Percentiles rank a stretch among this genome's conserved stretches.
phyloP scores from a whole-genome alignment of 1,140 invertebrate genomes.

The Dreissena polymorpha region DNA sequence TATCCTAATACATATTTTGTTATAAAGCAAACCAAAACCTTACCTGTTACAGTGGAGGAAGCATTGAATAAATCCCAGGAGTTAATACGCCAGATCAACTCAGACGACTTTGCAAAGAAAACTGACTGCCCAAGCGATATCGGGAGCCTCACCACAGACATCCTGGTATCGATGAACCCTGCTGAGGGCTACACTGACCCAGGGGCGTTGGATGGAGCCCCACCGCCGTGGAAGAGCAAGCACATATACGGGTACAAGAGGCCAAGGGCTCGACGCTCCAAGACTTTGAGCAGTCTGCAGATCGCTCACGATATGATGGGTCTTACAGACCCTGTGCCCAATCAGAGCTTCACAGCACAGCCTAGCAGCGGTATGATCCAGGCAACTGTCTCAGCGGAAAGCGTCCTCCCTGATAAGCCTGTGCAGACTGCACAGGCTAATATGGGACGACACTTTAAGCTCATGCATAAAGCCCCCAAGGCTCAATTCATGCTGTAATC shows the following conservation, averaged over 20 bases:
- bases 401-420: no score
- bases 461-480: no score
- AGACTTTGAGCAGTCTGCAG: conserved; percentile 53
- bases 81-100: conserved; percentile 25
- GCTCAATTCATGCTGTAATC: no score
- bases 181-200: conserved; percentile 10
- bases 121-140: conserved; percentile 45
- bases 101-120: conserved; percentile 21
- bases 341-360: conserved; percentile 42
- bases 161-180: conserved; percentile 42
- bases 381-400: no score
- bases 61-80: conserved; percentile 53
- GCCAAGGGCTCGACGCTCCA: conserved; percentile 37
- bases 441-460: no score
- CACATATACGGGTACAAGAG: conserved; percentile 48
- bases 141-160: conserved; percentile 44
- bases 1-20: no score
- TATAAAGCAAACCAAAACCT: no score
- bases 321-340: not conserved
- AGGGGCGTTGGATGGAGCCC: not conserved
- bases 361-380: no score
- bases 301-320: conserved; percentile 54
- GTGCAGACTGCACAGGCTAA: no score
- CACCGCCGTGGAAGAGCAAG: conserved; percentile 45
- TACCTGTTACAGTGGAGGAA: conserved; percentile 38